Base-by-base conservation (phyloP, 2,113 vertebrate genomes). In the Lampris incognitus region DNA sequence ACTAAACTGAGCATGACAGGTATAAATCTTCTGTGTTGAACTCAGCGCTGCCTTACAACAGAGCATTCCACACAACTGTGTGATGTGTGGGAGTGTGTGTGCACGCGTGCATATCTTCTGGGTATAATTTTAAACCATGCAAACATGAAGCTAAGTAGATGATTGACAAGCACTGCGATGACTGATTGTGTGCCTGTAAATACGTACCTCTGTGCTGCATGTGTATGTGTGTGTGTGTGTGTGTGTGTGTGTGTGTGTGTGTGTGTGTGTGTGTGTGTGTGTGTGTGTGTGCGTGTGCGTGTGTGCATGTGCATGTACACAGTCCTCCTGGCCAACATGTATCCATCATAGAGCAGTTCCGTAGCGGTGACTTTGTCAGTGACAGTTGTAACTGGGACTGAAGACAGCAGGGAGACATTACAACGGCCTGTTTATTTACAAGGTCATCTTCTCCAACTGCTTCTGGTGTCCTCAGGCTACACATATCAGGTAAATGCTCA, bases 371-470 rank as follows among this genome's bases (percentile, higher is more conserved):
- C 24, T 24, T 24, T 24, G 48, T 85, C 81, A 89, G 76, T 88
- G 88, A 82, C 85, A 74, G 69, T 62, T 71, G 49, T 61, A 79
- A 72, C 49, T 57, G 72, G 46, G 66, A 49, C 5, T 62, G 50
- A 79, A 66, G 72, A 65, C 79, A 67, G 77, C 71, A 52, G 80
- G 81, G 70, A 85, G 44, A 88, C 84, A 89, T 90, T 90, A 89
- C 70, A 76, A 83, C 74, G 83, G 81, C 81, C 76, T 76, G 78
- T 88, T 87, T 84, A 90, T 90, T 89, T 87, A 85, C 86, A 89
- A 88, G 91, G 88, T 91, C 82, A 84, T 85, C 80, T 76, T 62
- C 70, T 75, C 72, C 44, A 52, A 76, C 78, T 74, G 61, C 49
- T 44, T 44, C 79, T 38, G 58, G 76, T 13, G 70, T 79, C 65